A percentile compares a stretch with the other conserved stretches of the same genome.
Evolutionary conservation across 2,113 vertebrate species (phyloP).

Genomic region (Psilopogon haemacephalus): DNA sequence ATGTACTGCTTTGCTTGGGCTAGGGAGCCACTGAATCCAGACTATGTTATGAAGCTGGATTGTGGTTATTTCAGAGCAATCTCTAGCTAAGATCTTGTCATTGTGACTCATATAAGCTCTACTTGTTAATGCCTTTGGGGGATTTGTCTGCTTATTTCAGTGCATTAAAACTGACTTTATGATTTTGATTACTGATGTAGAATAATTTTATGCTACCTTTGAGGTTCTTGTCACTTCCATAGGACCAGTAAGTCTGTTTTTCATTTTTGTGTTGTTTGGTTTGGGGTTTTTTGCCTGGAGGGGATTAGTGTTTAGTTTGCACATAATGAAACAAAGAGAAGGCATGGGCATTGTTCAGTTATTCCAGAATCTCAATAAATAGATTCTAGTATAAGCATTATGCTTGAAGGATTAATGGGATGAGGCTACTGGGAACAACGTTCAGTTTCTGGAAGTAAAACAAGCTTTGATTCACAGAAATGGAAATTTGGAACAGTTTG

Average conservation of each 20-base stretch:
- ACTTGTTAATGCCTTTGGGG: not conserved
- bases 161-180: not conserved
- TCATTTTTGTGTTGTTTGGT: not conserved
- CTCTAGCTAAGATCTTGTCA: not conserved
- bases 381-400: not conserved
- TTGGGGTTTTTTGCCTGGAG: not conserved
- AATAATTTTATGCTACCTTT: not conserved
- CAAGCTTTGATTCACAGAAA: not conserved
- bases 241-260: not conserved
- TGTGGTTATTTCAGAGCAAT: not conserved
- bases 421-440: not conserved
- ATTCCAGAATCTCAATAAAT: not conserved
- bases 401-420: not conserved
- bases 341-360: not conserved
- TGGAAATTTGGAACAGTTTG: not conserved
- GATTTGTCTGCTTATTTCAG: not conserved
- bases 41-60: not conserved
- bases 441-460: conserved; percentile 1
- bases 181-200: not conserved
- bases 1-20: not conserved
- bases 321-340: not conserved
- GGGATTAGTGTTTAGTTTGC: not conserved
- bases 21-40: not conserved
- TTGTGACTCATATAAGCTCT: not conserved
- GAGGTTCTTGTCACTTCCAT: not conserved